Conservation (phyloP, 1,140 invertebrate genomes). For the Ctenoplectra terminalis region DNA sequence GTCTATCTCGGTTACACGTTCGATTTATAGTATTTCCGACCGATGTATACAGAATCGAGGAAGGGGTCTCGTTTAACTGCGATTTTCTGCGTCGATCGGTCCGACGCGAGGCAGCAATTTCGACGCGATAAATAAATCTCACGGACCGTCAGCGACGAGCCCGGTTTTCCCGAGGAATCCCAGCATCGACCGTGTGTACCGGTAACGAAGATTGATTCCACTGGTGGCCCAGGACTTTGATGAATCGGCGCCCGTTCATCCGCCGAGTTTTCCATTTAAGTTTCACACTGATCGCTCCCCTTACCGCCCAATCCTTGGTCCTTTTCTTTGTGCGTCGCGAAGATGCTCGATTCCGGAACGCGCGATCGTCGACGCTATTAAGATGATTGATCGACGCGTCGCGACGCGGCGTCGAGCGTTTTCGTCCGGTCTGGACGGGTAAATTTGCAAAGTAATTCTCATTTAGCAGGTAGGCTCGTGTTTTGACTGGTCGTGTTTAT, state of each 20-base stretch:
- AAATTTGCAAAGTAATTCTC: conserved; percentile 23
- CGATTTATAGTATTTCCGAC: neutral
- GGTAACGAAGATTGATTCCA: conserved; percentile 48
- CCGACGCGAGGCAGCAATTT: conserved; percentile 13
- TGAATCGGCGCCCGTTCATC: conserved; percentile 39
- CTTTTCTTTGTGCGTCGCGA: neutral
- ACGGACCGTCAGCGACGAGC: conserved; percentile 1
- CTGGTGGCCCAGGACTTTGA: conserved; percentile 19
- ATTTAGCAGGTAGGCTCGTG: neutral
- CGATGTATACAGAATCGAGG: neutral
- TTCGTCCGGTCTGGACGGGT: too few species aligned
- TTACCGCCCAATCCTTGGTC: too few species aligned
- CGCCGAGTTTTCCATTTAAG: conserved; percentile 39
- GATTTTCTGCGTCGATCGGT: conserved; percentile 7
- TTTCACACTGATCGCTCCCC: conserved; percentile 3
- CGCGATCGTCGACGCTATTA: neutral
- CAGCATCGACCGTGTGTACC: neutral
- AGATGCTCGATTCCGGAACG: neutral
- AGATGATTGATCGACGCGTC: conserved; percentile 27
- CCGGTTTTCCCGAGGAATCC: conserved; percentile 27
- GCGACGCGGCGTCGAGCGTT: neutral
- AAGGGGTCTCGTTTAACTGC: neutral
- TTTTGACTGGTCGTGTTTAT: too few species aligned
- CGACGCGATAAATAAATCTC: conserved; percentile 46
- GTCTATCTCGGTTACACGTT: neutral